Evolutionary conservation across 2,888 invertebrate species (phyloP).

Genomic region (Oligia fasciuncula): DNA sequence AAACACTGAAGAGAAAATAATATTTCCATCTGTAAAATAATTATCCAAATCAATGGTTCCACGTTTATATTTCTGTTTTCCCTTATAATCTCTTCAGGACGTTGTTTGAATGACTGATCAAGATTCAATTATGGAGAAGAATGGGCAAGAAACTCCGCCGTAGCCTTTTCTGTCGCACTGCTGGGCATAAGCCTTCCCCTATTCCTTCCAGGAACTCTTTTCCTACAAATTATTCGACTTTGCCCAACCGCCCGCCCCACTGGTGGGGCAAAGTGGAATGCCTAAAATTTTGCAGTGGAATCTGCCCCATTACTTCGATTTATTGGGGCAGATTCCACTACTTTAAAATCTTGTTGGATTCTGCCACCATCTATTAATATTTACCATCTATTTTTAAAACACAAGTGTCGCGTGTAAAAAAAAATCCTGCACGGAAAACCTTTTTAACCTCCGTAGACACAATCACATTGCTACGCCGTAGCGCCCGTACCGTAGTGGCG

Average conservation of each 20-base stretch:
- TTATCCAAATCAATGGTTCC: slow-evolving; percentile 48
- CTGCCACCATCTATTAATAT: neutral
- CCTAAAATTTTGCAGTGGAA: too few species aligned
- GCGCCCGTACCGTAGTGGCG: slow-evolving; percentile 18
- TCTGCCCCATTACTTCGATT: too few species aligned
- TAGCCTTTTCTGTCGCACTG: neutral
- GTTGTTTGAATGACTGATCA: slow-evolving; percentile 29
- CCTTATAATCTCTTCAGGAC: slow-evolving; percentile 29
- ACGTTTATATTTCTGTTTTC: slow-evolving; percentile 39
- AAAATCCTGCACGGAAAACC: neutral
- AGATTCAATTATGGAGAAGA: slow-evolving; percentile 6
- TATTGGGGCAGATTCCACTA: neutral
- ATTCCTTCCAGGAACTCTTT: neutral
- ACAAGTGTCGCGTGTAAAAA: neutral
- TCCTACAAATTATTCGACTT: neutral
- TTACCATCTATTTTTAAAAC: neutral
- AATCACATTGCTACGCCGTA: slow-evolving; percentile 41
- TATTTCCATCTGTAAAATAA: slow-evolving; percentile 39
- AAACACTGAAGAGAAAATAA: slow-evolving; percentile 36
- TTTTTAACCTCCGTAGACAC: slow-evolving; percentile 6
- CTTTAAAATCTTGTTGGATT: too few species aligned
- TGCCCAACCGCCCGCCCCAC: too few species aligned
- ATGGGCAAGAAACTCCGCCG: too few species aligned
- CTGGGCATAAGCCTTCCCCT: neutral
- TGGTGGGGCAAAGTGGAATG: too few species aligned